These are phyloP conservation scores for Micrasema minimum DNA, from an alignment of 1,140 invertebrate genomes.

Conservation along the genomic window DNA sequence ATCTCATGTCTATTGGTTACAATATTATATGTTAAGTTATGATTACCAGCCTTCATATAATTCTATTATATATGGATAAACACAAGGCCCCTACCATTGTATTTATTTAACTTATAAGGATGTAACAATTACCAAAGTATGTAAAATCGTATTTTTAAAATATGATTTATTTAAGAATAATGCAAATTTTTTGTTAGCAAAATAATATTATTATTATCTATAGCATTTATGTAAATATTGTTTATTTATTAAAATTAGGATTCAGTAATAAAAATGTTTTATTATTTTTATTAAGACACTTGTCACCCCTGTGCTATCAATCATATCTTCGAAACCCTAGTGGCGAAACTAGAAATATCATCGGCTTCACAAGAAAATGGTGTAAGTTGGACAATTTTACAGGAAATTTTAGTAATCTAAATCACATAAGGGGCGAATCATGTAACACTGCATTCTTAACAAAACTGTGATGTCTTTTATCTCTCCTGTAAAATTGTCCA, in stretches of 20 bases:
- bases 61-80: no score
- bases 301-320: no score
- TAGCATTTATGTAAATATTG: constrained; percentile 28
- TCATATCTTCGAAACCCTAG: no score
- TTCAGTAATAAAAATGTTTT: constrained; percentile 8
- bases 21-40: constrained; percentile 4
- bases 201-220: constrained; percentile 12
- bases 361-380: no score
- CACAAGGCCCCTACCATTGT: constrained; percentile 17
- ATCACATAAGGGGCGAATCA: no score
- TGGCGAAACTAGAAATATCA: no score
- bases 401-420: no score
- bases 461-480: no score
- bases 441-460: no score
- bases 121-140: constrained; percentile 31
- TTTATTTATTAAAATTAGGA: constrained; percentile 31
- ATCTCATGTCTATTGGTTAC: not conserved
- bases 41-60: constrained; percentile 15
- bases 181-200: constrained; percentile 1
- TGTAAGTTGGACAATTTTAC: no score
- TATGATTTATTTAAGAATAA: constrained; percentile 12
- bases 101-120: constrained; percentile 10
- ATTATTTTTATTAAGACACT: constrained; percentile 19
- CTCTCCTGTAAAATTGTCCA: no score
- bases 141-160: not conserved